phyloP scores from a whole-genome alignment of 2,113 vertebrate genomes.

The Montifringilla adamsi region DNA sequence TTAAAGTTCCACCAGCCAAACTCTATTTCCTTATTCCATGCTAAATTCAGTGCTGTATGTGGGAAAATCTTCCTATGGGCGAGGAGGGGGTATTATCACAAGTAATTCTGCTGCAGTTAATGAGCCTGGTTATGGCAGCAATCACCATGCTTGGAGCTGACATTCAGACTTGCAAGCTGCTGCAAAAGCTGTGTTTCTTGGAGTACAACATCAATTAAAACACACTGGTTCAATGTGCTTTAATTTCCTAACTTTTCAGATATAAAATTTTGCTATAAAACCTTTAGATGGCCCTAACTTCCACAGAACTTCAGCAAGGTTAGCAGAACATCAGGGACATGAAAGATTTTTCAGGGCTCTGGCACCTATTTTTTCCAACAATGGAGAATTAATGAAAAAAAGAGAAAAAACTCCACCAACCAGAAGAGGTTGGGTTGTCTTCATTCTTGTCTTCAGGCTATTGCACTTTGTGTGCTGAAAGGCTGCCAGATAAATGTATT shows the following conservation, averaged over 20 bases:
- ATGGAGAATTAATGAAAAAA: background rate
- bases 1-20: background rate
- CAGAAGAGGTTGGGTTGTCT: slow-evolving; percentile 20
- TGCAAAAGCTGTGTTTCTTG: background rate
- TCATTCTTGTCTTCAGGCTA: slow-evolving; percentile 36
- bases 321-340: background rate
- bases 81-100: background rate
- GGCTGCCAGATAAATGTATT: slow-evolving; percentile 42
- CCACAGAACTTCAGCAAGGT: background rate
- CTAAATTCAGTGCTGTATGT: background rate
- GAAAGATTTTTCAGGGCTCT: background rate
- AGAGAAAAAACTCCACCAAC: background rate
- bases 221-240: background rate
- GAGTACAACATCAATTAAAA: background rate
- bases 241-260: background rate
- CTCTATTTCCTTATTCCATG: background rate
- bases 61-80: background rate
- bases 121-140: slow-evolving; percentile 17
- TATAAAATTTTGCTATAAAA: background rate
- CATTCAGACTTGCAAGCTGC: background rate
- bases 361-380: background rate
- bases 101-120: slow-evolving; percentile 31
- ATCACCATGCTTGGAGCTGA: background rate
- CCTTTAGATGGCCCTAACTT: background rate
- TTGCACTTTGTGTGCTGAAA: slow-evolving; percentile 30